Base-by-base conservation (phyloP, 1,140 invertebrate genomes). In the Cotesia vestalis region DNA sequence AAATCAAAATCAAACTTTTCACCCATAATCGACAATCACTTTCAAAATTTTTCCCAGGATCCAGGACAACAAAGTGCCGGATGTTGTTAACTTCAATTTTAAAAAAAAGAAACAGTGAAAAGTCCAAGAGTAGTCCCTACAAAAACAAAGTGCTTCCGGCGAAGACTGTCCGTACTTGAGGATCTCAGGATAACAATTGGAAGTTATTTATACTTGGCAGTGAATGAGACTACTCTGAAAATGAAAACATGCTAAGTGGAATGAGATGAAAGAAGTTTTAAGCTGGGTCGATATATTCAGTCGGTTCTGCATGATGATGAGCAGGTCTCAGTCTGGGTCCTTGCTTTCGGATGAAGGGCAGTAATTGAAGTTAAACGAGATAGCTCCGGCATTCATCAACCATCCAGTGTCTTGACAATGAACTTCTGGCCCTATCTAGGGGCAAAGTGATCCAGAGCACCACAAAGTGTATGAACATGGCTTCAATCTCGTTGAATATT, bases 321-420 rank as follows among this genome's bases (percentile, higher is more conserved):
- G 60, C 51, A 67, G 46, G 27, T 27, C 27, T 27, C 27, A 27
- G 27, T 27, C 27, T 53, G 53, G 34, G 8, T 59, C 27, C 27
- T 27, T 55, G 69, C 36, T 64, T 67, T 61, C 66, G 70, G 72
- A 36, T 69, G 61, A 78, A 79, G 72, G 69, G 52, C 35, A 78
- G 79, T 82, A 82, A 82, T 82, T 81, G 80, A 82, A 82, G 80
- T 82, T 82, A 82, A 82, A 82, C 80, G 80, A 82, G 80, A 82
- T 80, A 81, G 78, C 80, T 75, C n/a, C 67, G 62, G 79, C 79
- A 82, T 82, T 82, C 80, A 82, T 72, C 73, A 74, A 73, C 74
- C 73, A 46, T 27, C 27, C 78, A 69, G 73, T 72, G 76, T 77
- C 78, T 66, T 79, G 77, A 82, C 80, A 82, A 82, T 82, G 79